A percentile compares a stretch with the other conserved stretches of the same genome.
These are phyloP conservation scores for Scortum barcoo DNA, from an alignment of 2,113 vertebrate species.

Conservation along the genomic window DNA sequence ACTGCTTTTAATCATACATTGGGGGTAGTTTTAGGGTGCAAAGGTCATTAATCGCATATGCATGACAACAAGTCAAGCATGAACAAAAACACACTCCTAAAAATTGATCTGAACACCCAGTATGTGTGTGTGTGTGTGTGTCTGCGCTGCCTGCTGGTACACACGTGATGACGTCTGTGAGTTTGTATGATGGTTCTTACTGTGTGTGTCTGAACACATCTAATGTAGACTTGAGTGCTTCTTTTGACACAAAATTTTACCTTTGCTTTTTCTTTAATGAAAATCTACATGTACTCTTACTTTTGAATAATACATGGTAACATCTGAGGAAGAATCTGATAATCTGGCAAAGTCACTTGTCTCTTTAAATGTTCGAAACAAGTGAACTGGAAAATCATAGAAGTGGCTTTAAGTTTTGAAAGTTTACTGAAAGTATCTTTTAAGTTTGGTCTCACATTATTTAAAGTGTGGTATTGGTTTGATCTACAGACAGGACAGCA, in stretches of 20 bases:
- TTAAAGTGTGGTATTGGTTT: slow-evolving; percentile 7
- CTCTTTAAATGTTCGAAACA: background rate
- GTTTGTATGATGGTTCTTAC: too few relatives aligned
- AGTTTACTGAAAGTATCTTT: background rate
- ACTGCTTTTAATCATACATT: background rate
- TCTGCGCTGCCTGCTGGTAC: too few relatives aligned
- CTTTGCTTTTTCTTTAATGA: background rate
- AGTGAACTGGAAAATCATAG: background rate
- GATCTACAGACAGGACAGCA: slow-evolving; percentile 17
- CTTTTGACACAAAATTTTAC: background rate
- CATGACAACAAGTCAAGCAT: slow-evolving; percentile 25
- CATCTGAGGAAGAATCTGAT: background rate
- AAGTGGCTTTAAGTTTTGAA: slow-evolving; percentile 8
- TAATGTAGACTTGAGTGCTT: background rate
- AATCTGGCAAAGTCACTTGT: background rate
- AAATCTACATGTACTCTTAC: background rate
- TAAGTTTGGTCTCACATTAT: slow-evolving; percentile 7
- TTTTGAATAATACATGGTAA: background rate
- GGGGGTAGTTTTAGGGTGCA: background rate
- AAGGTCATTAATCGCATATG: slow-evolving; percentile 37
- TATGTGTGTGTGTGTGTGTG: too few relatives aligned
- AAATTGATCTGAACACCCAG: background rate
- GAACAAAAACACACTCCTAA: slow-evolving; percentile 13
- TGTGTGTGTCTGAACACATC: too few relatives aligned
- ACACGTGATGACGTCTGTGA: too few relatives aligned